Percentiles rank a stretch among this genome's conserved stretches.
Evolutionary conservation across 2,797 vertebrate genomes (phyloP).

Genomic region (Moxostoma hubbsi): DNA sequence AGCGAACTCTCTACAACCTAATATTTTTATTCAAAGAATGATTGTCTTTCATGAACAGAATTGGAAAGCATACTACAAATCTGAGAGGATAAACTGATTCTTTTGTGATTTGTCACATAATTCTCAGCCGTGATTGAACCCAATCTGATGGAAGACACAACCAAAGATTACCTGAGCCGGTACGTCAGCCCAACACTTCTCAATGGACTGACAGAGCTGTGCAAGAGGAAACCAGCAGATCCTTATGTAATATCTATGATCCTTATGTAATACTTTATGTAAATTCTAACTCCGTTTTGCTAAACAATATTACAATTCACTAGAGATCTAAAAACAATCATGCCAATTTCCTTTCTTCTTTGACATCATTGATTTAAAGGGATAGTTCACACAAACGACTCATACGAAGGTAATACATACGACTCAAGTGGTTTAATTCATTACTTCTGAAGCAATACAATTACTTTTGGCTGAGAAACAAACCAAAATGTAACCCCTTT

Average conservation of each 20-base stretch:
- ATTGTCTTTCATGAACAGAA: not conserved
- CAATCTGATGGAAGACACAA: conserved; percentile 77
- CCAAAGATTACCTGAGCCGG: conserved; percentile 85
- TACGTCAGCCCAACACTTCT: conserved; percentile 86
- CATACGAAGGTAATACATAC: no score
- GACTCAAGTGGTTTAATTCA: no score
- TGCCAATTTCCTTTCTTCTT: no score
- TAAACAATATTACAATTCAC: not conserved
- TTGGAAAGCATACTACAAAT: not conserved
- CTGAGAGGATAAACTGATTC: not conserved
- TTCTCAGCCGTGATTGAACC: conserved; percentile 83
- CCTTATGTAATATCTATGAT: conserved; percentile 82
- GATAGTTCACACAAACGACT: no score
- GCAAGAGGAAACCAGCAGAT: conserved; percentile 88
- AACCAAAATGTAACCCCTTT: no score
- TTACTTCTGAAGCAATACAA: no score
- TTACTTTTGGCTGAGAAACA: no score
- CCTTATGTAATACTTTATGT: conserved; percentile 85
- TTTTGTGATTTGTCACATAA: not conserved
- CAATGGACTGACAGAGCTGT: conserved; percentile 88
- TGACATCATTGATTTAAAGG: no score
- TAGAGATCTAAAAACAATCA: no score
- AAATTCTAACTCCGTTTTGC: conserved; percentile 19
- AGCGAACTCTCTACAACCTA: not conserved
- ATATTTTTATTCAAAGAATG: not conserved